phyloP scores from a whole-genome alignment of 2,797 vertebrate species.

The Brachyalestes nurse region DNA sequence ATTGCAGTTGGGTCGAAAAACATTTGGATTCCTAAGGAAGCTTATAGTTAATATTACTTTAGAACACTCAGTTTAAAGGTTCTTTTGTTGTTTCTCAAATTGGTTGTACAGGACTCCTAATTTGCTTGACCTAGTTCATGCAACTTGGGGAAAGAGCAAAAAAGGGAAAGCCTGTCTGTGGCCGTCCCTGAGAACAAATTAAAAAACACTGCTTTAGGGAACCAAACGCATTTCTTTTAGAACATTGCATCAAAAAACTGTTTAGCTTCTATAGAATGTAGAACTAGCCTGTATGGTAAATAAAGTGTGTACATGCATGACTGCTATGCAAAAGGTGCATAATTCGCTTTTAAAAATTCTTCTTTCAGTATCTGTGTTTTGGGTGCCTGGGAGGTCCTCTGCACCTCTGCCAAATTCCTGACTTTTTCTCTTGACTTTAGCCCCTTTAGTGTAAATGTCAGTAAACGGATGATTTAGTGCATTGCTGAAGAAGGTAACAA shows the following conservation, averaged over 20 bases:
- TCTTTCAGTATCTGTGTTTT: background rate
- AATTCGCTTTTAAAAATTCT: background rate
- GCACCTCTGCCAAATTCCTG: background rate
- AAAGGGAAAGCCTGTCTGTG: no score
- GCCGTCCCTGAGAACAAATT: no score
- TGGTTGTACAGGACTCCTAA: background rate
- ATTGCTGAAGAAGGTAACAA: background rate
- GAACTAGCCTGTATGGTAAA: background rate
- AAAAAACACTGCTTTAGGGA: background rate
- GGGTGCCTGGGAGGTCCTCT: background rate
- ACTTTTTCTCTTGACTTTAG: background rate
- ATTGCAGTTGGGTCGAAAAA: no score
- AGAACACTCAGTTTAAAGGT: background rate
- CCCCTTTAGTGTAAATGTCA: background rate
- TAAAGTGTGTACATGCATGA: background rate
- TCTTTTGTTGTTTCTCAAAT: background rate
- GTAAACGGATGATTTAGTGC: background rate
- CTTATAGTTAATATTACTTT: no score
- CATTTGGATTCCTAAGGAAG: background rate
- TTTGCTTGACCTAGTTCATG: background rate
- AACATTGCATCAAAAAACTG: background rate
- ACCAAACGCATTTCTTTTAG: background rate
- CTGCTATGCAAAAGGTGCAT: background rate
- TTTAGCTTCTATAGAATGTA: background rate
- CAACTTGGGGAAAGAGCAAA: no score